Conservation (phyloP, 2,113 vertebrate species). For the Setophaga coronata region DNA sequence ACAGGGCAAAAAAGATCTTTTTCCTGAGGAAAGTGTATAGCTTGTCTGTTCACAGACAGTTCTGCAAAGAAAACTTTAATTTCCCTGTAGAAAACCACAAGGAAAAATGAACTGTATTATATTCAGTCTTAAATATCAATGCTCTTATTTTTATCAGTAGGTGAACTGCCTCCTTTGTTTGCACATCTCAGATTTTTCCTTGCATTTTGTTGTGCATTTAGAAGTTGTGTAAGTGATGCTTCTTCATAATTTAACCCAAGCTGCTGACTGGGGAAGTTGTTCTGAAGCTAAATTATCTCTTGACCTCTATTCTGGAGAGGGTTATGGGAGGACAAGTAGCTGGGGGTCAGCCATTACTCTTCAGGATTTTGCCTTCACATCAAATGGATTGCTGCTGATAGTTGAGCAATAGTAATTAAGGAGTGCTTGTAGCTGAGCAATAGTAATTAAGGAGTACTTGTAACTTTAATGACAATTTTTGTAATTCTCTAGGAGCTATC, state of each 20-base stretch:
- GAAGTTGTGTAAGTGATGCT: background rate
- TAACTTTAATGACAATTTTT: slow-evolving; percentile 66
- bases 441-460: slow-evolving; percentile 36
- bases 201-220: background rate
- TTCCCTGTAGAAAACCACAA: background rate
- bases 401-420: slow-evolving; percentile 37
- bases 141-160: background rate
- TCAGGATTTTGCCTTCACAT: slow-evolving; percentile 11
- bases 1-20: background rate
- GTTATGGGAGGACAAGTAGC: background rate
- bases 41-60: background rate
- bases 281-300: slow-evolving; percentile 41
- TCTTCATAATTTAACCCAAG: background rate
- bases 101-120: background rate
- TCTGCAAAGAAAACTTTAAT: background rate
- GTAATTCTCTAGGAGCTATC: slow-evolving; percentile 61
- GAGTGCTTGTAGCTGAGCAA: slow-evolving; percentile 8
- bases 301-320: slow-evolving; percentile 11
- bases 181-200: background rate
- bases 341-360: background rate
- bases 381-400: background rate
- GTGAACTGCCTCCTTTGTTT: background rate
- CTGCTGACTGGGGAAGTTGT: background rate
- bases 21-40: background rate
- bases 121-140: background rate